Evolutionary conservation across 1,140 invertebrate species (phyloP), one percentile per base, ranked within the genome.

Genomic region (Trichonephila clavipes): DNA sequence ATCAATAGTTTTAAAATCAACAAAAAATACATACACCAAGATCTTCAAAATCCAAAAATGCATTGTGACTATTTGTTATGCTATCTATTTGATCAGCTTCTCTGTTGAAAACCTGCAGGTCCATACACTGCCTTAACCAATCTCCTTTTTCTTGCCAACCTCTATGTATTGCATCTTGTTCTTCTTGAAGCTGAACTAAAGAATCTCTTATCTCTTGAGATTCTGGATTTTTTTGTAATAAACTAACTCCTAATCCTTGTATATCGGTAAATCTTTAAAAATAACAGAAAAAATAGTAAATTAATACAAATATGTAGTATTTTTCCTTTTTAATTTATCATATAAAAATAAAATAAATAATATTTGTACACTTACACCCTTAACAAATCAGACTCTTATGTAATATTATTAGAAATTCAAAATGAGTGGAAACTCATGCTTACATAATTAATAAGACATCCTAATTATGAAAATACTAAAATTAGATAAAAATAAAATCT

Each of bases 31-130:
- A 34, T 96, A 98, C 98, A 64, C 98, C 99, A 69, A 98, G 96
- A 95, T 99, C 97, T 16, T 97, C 97, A 96, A 98, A 98, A 94
- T 99, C 98, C 18, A 99, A 96, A 96, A 99, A 99, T 0, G 98
- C 98, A 95, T 99, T 98, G 95, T 99, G 99, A 66, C 98, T 98
- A 88, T 98, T 98, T 64, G 98, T 99, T 7, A 98, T 97, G 0
- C 99, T 98, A 96, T 99, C 99, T 94, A 99, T 99, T 95, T 99
- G 98, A 96, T 99, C 99, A 0, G 99, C 99, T 96, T 99, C 99
- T 88, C 98, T 97, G 95, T 99, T 99, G 96, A 99, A 99, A 93
- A 98, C 92, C 66, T 96, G 96, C 86, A 99, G 96, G 95, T 99
- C 98, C 24, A 98, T 96, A 94, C 98, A 97, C 95, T 99, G 98